Conservation (phyloP, 2,888 invertebrate genomes). For the Cerastis leucographa region DNA sequence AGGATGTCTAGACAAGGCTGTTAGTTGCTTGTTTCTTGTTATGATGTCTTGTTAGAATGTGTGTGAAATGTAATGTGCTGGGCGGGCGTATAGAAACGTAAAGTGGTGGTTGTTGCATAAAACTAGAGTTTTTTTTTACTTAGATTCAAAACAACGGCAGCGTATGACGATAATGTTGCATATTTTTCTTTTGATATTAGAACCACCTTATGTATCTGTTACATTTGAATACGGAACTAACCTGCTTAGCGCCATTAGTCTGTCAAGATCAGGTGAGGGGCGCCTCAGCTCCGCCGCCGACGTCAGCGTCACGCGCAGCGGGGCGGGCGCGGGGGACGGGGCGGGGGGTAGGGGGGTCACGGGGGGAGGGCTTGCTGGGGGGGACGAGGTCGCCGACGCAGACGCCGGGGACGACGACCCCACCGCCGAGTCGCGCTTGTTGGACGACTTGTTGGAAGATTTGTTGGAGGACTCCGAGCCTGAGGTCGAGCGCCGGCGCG, state of each 20-base stretch:
- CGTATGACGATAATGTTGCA: too few species aligned
- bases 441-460: slow-evolving; percentile 62
- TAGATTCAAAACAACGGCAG: too few species aligned
- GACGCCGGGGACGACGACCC: slow-evolving; percentile 88
- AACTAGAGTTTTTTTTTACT: too few species aligned
- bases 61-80: too few species aligned
- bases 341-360: slow-evolving; percentile 70
- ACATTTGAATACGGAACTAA: slow-evolving; percentile 42
- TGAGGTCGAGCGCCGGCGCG: slow-evolving; percentile 82
- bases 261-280: slow-evolving; percentile 80
- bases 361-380: slow-evolving; percentile 79
- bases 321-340: slow-evolving; percentile 72
- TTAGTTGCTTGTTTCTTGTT: too few species aligned
- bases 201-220: too few species aligned
- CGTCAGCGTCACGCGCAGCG: slow-evolving; percentile 90
- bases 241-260: slow-evolving; percentile 82
- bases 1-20: too few species aligned
- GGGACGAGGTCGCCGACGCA: slow-evolving; percentile 86
- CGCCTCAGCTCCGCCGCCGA: slow-evolving; percentile 91
- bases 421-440: slow-evolving; percentile 77
- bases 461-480: slow-evolving; percentile 79
- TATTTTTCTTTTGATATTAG: too few species aligned
- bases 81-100: too few species aligned
- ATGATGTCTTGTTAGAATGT: too few species aligned
- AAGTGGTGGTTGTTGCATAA: too few species aligned